Evolutionary conservation across 2,113 vertebrate species (phyloP).

Genomic region (Sapajus apella): DNA sequence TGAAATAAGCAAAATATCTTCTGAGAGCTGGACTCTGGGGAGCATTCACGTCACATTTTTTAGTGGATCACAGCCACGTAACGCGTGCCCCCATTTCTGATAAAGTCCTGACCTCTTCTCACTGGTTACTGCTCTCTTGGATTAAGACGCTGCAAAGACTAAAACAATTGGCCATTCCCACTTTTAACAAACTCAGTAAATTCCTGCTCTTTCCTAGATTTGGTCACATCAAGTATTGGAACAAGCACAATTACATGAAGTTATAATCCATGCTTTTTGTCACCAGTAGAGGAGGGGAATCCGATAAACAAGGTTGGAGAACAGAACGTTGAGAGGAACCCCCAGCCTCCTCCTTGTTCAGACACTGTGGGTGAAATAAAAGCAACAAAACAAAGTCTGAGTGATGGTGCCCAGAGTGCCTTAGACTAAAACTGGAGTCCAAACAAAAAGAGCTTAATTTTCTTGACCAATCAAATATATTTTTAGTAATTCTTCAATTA

Average conservation of each 20-base stretch:
- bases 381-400: neutral
- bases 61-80: neutral
- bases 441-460: neutral
- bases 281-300: neutral
- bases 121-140: neutral
- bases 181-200: neutral
- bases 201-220: neutral
- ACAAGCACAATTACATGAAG: neutral
- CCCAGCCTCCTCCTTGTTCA: neutral
- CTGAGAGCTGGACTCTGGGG: neutral
- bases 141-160: neutral
- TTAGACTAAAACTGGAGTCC: neutral
- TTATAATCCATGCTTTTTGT: neutral
- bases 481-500: conserved; percentile 20
- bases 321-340: neutral
- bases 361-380: neutral
- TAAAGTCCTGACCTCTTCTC: neutral
- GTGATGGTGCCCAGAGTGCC: neutral
- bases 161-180: neutral
- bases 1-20: neutral
- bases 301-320: neutral
- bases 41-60: neutral
- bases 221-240: neutral
- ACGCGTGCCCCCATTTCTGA: neutral
- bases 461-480: neutral